phyloP scores from a whole-genome alignment of 2,797 vertebrate genomes.

The Notamacropus eugenii region DNA sequence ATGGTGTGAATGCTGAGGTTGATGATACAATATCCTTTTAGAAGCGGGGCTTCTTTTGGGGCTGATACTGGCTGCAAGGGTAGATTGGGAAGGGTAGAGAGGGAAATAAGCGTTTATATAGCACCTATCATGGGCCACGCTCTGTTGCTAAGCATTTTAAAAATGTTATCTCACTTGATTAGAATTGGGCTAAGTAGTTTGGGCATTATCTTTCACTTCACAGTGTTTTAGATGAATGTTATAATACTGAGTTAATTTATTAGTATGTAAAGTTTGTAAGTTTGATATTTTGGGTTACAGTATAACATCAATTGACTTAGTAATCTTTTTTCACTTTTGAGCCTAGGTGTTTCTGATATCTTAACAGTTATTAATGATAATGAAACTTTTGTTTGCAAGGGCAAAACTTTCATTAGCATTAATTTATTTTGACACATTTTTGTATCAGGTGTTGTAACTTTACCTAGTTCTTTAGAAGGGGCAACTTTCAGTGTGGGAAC shows the following conservation, averaged over 20 bases:
- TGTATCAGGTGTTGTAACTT: not conserved
- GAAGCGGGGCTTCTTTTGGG: not conserved
- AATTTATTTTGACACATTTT: not conserved
- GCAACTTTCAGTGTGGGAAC: not conserved
- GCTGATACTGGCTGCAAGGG: not conserved
- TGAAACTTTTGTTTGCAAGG: not conserved
- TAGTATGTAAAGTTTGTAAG: not conserved
- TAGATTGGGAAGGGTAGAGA: not conserved
- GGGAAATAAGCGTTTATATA: not conserved
- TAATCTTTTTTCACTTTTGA: not conserved
- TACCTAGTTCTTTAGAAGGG: not conserved
- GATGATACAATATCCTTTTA: not conserved
- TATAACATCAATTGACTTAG: not conserved
- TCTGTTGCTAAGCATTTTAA: not conserved
- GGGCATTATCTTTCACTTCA: not conserved
- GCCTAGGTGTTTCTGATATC: not conserved
- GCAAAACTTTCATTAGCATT: not conserved
- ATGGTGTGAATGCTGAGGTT: not conserved
- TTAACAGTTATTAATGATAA: not conserved
- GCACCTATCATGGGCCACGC: not conserved
- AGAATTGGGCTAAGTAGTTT: not conserved
- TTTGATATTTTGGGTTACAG: not conserved
- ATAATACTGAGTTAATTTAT: not conserved
- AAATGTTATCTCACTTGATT: not conserved
- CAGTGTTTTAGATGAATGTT: not conserved